Conservation (phyloP, 1,140 invertebrate genomes). For the Dendrolimus kikuchii region DNA sequence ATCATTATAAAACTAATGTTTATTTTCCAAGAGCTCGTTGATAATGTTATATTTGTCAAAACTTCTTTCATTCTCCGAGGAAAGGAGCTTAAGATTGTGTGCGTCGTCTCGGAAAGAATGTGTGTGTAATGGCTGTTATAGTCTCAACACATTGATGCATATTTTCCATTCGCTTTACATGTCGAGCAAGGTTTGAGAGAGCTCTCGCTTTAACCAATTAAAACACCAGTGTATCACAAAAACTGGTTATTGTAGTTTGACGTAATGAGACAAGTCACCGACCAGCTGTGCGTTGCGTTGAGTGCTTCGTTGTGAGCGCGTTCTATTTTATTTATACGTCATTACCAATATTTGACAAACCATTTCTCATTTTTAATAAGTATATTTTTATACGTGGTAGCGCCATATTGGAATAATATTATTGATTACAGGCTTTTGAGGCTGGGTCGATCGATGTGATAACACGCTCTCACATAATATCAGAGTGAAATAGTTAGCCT, state of each 20-base stretch:
- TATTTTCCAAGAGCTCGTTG: not conserved
- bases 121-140: constrained; percentile 4
- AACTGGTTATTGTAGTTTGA: not conserved
- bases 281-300: constrained; percentile 47
- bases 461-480: no score
- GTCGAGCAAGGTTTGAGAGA: not conserved
- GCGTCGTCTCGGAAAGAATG: constrained; percentile 4
- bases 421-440: no score
- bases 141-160: not conserved
- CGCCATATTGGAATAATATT: no score
- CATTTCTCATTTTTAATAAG: constrained; percentile 9
- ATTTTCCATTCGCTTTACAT: constrained; percentile 2
- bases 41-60: constrained; percentile 1
- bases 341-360: constrained; percentile 30
- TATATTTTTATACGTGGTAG: no score
- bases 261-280: constrained; percentile 9
- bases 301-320: constrained; percentile 40
- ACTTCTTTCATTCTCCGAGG: constrained; percentile 9
- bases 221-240: constrained; percentile 19
- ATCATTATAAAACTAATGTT: not conserved
- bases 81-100: constrained; percentile 7
- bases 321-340: constrained; percentile 33
- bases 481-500: no score
- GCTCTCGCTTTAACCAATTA: not conserved
- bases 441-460: no score